Conservation (phyloP, 2,888 invertebrate genomes). For the Agrotis clavis region DNA sequence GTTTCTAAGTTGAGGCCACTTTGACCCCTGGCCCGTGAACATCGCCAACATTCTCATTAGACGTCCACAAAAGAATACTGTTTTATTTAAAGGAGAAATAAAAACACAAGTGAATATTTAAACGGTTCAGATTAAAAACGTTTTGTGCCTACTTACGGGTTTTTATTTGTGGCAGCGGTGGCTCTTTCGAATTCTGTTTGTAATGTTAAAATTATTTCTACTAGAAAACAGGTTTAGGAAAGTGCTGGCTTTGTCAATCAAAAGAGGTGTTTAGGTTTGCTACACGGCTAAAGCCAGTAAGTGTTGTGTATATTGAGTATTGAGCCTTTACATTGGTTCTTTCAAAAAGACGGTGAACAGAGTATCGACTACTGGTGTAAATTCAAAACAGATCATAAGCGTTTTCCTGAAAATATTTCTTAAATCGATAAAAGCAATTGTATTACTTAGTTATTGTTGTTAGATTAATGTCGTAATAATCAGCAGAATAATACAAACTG, state of each 20-base stretch:
- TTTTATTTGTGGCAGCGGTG: constrained; percentile 36
- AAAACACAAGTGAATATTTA: constrained; percentile 69
- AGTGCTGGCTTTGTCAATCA: constrained; percentile 39
- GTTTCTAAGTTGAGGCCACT: constrained; percentile 83
- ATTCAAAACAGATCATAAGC: neutral
- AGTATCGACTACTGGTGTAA: neutral
- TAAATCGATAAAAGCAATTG: neutral
- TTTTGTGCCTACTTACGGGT: constrained; percentile 42
- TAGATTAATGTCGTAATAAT: neutral
- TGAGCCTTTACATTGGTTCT: too few species aligned
- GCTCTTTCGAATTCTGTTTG: constrained; percentile 34
- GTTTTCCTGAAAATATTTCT: neutral
- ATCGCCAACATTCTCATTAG: constrained; percentile 85
- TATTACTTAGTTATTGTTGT: neutral
- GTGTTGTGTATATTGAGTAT: too few species aligned
- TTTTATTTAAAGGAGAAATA: constrained; percentile 73
- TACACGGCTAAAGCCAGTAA: neutral
- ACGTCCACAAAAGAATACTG: constrained; percentile 80
- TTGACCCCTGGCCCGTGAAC: constrained; percentile 87
- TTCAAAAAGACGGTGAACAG: neutral
- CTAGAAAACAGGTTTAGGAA: constrained; percentile 27
- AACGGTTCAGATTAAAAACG: constrained; percentile 61
- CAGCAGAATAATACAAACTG: neutral
- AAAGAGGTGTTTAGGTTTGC: constrained; percentile 17
- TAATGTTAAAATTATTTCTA: constrained; percentile 46